These are phyloP conservation scores for Cyanoliseus patagonus DNA, from an alignment of 2,113 vertebrate genomes.

Conservation along the genomic window DNA sequence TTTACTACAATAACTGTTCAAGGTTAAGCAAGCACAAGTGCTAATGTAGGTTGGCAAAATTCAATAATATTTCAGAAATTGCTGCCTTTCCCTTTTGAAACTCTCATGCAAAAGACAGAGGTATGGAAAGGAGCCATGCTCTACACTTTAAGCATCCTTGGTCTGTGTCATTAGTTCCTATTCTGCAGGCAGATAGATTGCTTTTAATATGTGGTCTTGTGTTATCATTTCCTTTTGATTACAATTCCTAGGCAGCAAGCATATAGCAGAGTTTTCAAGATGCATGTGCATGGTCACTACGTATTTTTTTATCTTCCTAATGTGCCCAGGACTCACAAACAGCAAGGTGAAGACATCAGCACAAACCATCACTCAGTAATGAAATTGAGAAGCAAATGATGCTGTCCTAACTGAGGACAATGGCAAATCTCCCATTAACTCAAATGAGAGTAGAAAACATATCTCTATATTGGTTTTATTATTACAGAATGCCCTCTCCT, in stretches of 20 bases:
- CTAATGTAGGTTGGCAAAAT: neutral
- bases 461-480: neutral
- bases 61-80: neutral
- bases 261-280: neutral
- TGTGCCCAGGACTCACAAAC: neutral
- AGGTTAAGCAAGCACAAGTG: constrained; percentile 5
- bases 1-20: neutral
- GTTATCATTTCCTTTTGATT: constrained; percentile 43
- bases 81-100: neutral
- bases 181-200: constrained; percentile 22
- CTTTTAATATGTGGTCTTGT: constrained; percentile 15
- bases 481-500: neutral
- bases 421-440: constrained; percentile 35
- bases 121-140: neutral
- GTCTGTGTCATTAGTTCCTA: neutral
- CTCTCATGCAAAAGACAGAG: neutral
- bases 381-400: constrained; percentile 35
- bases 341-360: constrained; percentile 46
- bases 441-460: constrained; percentile 5
- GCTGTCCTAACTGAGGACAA: constrained; percentile 14
- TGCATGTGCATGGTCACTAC: constrained; percentile 3
- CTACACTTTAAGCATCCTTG: neutral
- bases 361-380: constrained; percentile 55
- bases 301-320: neutral
- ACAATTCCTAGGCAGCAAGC: constrained; percentile 3